Evolutionary conservation across 2,113 vertebrate genomes (phyloP).

Genomic region (Trichechus manatus): DNA sequence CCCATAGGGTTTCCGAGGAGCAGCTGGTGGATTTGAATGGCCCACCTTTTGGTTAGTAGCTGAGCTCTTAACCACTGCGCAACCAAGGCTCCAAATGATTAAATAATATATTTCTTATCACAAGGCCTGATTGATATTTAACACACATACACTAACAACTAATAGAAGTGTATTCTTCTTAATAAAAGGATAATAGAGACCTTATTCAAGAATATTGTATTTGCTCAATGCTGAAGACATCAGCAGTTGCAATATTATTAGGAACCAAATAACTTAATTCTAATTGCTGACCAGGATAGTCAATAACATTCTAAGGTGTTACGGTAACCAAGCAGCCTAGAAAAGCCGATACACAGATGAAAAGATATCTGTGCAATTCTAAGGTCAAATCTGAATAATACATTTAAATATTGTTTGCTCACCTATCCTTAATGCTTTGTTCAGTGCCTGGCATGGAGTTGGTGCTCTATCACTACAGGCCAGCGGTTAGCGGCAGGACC

Average conservation of each 20-base stretch:
- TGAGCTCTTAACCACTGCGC: too few relatives aligned
- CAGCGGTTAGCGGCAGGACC: background rate
- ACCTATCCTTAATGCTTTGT: background rate
- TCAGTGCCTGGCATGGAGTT: too few relatives aligned
- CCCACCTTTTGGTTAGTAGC: too few relatives aligned
- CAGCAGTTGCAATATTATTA: background rate
- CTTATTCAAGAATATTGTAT: background rate
- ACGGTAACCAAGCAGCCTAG: constrained; percentile 14
- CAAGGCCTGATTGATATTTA: background rate
- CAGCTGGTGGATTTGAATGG: too few relatives aligned
- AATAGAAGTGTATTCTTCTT: background rate
- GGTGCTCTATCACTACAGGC: background rate
- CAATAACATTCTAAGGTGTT: constrained; percentile 34
- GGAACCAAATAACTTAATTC: constrained; percentile 46
- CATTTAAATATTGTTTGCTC: background rate
- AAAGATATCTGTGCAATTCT: background rate
- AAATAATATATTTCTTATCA: background rate
- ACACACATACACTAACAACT: background rate
- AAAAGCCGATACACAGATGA: constrained; percentile 18
- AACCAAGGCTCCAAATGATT: too few relatives aligned
- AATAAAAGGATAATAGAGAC: background rate
- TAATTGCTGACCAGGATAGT: constrained; percentile 32
- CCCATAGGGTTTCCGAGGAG: too few relatives aligned
- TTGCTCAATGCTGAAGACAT: constrained; percentile 1
- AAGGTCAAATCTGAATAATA: background rate